Conservation (phyloP, 2,797 vertebrate genomes). For the Malacoraja senta region DNA sequence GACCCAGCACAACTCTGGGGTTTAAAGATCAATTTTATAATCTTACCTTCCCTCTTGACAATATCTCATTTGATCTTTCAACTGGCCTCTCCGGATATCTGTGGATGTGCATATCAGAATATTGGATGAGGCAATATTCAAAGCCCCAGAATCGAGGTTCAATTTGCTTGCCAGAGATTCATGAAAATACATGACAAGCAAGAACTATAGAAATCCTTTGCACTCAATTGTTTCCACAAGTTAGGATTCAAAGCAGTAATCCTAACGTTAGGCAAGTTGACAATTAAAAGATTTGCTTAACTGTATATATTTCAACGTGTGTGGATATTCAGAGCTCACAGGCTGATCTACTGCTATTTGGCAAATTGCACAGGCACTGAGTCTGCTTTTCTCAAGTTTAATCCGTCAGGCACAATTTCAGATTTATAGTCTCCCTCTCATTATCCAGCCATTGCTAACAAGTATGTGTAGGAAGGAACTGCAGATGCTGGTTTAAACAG, state of each 20-base stretch:
- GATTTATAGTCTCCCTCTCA: neutral
- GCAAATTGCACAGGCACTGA: neutral
- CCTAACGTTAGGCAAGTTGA: neutral
- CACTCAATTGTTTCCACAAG: neutral
- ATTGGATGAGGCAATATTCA: neutral
- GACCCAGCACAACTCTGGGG: neutral
- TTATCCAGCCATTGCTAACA: neutral
- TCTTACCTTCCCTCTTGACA: neutral
- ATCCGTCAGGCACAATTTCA: neutral
- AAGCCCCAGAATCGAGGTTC: neutral
- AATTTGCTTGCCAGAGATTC: neutral
- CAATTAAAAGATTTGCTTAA: neutral
- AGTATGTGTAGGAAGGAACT: too few species aligned
- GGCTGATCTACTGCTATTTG: neutral
- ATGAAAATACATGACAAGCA: neutral
- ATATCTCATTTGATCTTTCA: neutral
- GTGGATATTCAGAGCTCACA: neutral
- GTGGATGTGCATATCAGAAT: neutral
- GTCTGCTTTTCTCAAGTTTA: neutral
- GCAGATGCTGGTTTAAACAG: too few species aligned
- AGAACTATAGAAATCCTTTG: neutral
- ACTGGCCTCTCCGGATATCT: neutral
- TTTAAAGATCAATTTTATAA: neutral
- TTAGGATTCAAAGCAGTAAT: neutral
- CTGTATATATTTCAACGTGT: neutral